Evolutionary conservation across 1,140 invertebrate species (phyloP).

Genomic region (Arctopsyche grandis): DNA sequence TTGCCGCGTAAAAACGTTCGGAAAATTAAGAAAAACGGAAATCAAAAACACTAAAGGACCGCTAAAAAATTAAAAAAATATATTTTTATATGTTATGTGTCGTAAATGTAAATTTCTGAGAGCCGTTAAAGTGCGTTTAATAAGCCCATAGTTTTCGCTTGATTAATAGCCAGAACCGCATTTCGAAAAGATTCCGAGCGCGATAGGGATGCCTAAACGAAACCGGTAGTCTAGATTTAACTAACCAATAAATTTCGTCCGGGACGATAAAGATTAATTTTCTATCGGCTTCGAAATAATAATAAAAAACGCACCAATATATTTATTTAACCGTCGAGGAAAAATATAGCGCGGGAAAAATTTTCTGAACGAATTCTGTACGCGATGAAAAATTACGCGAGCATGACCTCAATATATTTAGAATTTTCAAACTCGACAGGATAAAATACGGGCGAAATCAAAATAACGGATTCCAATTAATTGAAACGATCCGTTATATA

Average conservation of each 20-base stretch:
- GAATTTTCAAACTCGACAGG: too few relatives aligned
- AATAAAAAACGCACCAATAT: background rate
- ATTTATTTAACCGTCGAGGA: slow-evolving; percentile 15
- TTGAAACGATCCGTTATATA: too few relatives aligned
- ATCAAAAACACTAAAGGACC: background rate
- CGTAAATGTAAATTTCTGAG: slow-evolving; percentile 10
- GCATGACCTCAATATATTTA: too few relatives aligned
- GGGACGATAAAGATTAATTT: slow-evolving; percentile 31
- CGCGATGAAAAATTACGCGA: too few relatives aligned
- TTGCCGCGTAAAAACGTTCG: background rate
- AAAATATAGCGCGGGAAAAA: background rate
- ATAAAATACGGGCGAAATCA: too few relatives aligned
- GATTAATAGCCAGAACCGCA: slow-evolving; percentile 21
- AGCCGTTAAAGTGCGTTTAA: slow-evolving; percentile 30
- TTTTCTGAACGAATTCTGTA: background rate
- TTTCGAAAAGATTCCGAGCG: slow-evolving; percentile 2
- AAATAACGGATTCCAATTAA: too few relatives aligned
- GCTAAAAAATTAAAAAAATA: background rate
- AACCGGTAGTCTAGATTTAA: slow-evolving; percentile 29
- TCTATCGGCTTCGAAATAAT: background rate
- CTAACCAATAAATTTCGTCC: slow-evolving; percentile 29
- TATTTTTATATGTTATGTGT: background rate
- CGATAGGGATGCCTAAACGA: slow-evolving; percentile 21
- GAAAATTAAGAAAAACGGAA: slow-evolving; percentile 11
- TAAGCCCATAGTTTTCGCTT: slow-evolving; percentile 32